Percentiles rank a stretch among this genome's conserved stretches.
Conservation (phyloP, 2,113 vertebrate species). For the Danio rerio region DNA sequence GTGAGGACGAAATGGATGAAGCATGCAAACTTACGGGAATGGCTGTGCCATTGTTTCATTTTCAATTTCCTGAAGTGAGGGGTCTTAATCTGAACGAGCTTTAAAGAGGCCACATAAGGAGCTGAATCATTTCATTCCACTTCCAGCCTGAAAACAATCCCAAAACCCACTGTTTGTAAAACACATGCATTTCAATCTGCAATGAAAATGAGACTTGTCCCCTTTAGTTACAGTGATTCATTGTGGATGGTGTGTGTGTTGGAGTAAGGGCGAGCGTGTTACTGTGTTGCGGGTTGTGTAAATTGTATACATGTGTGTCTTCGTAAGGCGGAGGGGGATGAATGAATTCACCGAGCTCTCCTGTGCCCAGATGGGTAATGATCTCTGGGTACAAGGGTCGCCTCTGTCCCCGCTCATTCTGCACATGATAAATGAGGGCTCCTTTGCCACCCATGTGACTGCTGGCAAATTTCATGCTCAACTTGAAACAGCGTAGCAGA, state of each 20-base stretch:
- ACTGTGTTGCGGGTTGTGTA: neutral
- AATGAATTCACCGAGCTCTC: constrained; percentile 54
- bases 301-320: constrained; percentile 32
- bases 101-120: constrained; percentile 66
- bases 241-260: constrained; percentile 57
- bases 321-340: constrained; percentile 55
- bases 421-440: constrained; percentile 79
- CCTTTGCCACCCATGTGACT: constrained; percentile 74
- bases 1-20: neutral
- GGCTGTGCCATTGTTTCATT: constrained; percentile 28
- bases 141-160: constrained; percentile 65
- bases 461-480: constrained; percentile 78
- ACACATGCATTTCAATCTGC: constrained; percentile 71
- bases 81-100: constrained; percentile 73
- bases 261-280: neutral
- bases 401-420: constrained; percentile 76
- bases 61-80: constrained; percentile 56
- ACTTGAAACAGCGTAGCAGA: constrained; percentile 76
- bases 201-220: constrained; percentile 84
- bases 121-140: constrained; percentile 73
- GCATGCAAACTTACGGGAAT: constrained; percentile 3
- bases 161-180: constrained; percentile 63
- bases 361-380: constrained; percentile 77
- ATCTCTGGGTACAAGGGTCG: constrained; percentile 73
- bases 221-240: constrained; percentile 79